Conservation (phyloP, 2,797 vertebrate species). For the Propithecus deckenii region DNA sequence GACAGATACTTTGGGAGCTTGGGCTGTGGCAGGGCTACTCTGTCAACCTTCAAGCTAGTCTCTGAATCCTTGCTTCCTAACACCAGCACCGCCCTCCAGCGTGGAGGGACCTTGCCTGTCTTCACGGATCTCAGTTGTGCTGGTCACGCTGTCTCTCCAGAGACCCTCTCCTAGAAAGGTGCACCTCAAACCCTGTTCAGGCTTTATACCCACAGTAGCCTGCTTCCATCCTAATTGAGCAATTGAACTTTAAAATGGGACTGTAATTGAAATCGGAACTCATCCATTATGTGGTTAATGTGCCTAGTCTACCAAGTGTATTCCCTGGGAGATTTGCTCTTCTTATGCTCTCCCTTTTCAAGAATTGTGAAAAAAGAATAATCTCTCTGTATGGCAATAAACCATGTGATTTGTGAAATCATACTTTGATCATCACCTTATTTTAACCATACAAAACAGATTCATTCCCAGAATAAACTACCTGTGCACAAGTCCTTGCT, state of each 20-base stretch:
- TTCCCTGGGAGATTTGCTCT: not conserved
- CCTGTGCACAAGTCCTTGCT: not conserved
- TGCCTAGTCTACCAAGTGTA: not conserved
- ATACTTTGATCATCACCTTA: not conserved
- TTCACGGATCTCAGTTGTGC: not conserved
- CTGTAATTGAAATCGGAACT: not conserved
- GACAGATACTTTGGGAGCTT: not conserved
- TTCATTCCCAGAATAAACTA: not conserved
- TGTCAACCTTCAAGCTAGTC: not conserved
- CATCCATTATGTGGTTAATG: not conserved
- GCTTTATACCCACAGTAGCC: not conserved
- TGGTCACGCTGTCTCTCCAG: not conserved
- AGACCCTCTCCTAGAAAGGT: not conserved
- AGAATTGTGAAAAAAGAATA: not conserved
- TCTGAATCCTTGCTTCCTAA: not conserved
- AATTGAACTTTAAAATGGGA: not conserved
- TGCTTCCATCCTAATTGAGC: not conserved
- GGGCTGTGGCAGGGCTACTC: not conserved
- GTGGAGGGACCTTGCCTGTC: not conserved
- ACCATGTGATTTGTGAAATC: not conserved
- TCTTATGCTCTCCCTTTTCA: not conserved
- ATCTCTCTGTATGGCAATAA: not conserved
- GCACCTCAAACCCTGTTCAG: not conserved
- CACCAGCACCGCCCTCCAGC: not conserved
- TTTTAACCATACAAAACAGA: not conserved